These are phyloP conservation scores for Hesperophylax magnus DNA, from an alignment of 1,140 invertebrate genomes.

Conservation along the genomic window DNA sequence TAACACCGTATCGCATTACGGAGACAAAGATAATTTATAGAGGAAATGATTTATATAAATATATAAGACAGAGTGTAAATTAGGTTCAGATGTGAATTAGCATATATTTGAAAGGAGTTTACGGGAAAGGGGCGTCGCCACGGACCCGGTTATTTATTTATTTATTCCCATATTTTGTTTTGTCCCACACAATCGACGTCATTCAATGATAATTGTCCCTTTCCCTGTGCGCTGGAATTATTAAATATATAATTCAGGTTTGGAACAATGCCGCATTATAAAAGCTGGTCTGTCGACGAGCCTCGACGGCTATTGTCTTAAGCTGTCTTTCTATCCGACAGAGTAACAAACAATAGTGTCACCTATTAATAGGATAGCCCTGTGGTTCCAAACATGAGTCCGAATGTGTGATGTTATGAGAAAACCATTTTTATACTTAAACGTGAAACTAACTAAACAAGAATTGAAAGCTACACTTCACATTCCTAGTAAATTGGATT, in stretches of 20 bases:
- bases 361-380: constrained; percentile 1
- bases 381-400: not conserved
- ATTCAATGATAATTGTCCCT: constrained; percentile 57
- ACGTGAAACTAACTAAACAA: not conserved
- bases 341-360: constrained; percentile 6
- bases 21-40: constrained; percentile 48
- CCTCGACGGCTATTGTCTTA: constrained; percentile 33
- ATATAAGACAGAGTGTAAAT: constrained; percentile 49
- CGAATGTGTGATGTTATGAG: not conserved
- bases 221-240: constrained; percentile 30
- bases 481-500: not conserved
- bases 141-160: constrained; percentile 55
- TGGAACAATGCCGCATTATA: constrained; percentile 44
- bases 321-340: constrained; percentile 4
- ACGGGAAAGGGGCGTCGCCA: constrained; percentile 28
- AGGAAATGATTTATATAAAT: constrained; percentile 48
- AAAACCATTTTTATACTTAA: not conserved
- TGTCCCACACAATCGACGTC: constrained; percentile 56
- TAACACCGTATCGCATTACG: not conserved
- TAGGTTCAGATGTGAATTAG: constrained; percentile 37
- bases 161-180: constrained; percentile 55
- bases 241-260: constrained; percentile 50
- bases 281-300: constrained; percentile 21
- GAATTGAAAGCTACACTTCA: too few species aligned
- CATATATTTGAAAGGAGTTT: constrained; percentile 52